Evolutionary conservation across 2,797 vertebrate genomes (phyloP), one percentile per base, ranked within the genome.

Genomic region (Setipinna tenuifilis): DNA sequence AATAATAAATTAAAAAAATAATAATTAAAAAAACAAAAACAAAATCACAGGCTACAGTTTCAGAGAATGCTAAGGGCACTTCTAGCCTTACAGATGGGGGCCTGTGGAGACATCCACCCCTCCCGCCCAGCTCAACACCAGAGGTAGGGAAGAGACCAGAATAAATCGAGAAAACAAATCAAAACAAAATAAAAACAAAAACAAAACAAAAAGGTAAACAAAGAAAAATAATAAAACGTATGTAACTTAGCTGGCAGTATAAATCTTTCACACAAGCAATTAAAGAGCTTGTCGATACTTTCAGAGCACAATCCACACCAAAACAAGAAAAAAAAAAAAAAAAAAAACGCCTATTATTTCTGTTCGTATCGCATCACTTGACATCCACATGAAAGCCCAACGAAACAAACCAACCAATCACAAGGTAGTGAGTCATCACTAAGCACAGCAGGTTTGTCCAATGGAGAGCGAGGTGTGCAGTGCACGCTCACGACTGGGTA

Each of bases 21-120:
- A 23, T 23, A 81, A 83, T 84, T 23, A 81, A 19, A 41, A 48
- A 25, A 83, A 85, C 65, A 23, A 83, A 86, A 35, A 83, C 19
- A 48, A 86, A 85, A 83, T 44, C 17, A 62, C 35, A 65, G n/a
- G 61, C 7, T 65, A 78, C 9, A 1, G 17, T 17, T 78, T 78
- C 19, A 44, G 9, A 44, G 62, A 82, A 54, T 46, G 17, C 28
- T 84, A 88, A 86, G 85, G 87, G 62, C 58, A 90, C 83, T 86
- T 88, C 82, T 85, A 86, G 86, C 84, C 81, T 86, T 83, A 75
- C 48, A 83, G 81, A 81, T 57, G 50, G 68, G 58, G 84, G 81
- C 80, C 58, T 35, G 81, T 41, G 81, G 78, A 54, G 82, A 83
- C 44, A 57, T 19, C 68, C 68, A 84, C 81, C 50, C 50, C 7